These are phyloP conservation scores for Hydrozoanthus tunicans DNA, from an alignment of 64 coral and sea anemone genomes.

Conservation along the genomic window DNA sequence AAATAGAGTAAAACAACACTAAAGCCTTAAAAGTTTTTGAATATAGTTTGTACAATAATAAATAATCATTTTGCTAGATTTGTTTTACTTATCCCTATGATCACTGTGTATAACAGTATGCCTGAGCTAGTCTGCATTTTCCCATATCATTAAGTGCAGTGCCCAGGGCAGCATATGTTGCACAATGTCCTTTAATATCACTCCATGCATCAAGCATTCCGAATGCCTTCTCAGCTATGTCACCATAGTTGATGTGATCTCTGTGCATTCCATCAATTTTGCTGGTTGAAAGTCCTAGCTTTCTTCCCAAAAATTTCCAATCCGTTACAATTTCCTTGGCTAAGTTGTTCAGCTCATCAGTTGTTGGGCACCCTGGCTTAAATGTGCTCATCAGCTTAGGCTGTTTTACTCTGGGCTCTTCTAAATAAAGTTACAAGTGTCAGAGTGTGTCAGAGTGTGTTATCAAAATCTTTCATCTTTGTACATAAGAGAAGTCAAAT, in stretches of 20 bases:
- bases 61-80: too few species aligned
- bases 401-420: slow-evolving; percentile 30
- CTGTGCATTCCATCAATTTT: slow-evolving; percentile 65
- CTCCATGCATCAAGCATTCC: slow-evolving; percentile 76
- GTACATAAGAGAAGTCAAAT: too few species aligned
- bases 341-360: slow-evolving; percentile 34
- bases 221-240: slow-evolving; percentile 64
- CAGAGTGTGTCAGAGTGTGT: not conserved
- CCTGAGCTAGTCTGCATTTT: slow-evolving; percentile 55
- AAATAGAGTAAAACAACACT: too few species aligned
- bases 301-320: slow-evolving; percentile 75
- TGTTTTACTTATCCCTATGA: too few species aligned
- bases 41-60: too few species aligned
- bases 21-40: too few species aligned
- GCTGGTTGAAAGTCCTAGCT: slow-evolving; percentile 57
- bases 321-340: slow-evolving; percentile 38
- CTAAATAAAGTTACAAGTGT: not conserved
- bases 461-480: not conserved
- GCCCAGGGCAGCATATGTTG: slow-evolving; percentile 51
- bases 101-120: slow-evolving; percentile 31
- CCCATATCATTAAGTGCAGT: slow-evolving; percentile 45
- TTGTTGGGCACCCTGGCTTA: slow-evolving; percentile 24
- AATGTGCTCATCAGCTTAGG: not conserved
- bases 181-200: slow-evolving; percentile 1
- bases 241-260: slow-evolving; percentile 61